phyloP scores from a whole-genome alignment of 2,113 vertebrate genomes.

The Capreolus pygargus region DNA sequence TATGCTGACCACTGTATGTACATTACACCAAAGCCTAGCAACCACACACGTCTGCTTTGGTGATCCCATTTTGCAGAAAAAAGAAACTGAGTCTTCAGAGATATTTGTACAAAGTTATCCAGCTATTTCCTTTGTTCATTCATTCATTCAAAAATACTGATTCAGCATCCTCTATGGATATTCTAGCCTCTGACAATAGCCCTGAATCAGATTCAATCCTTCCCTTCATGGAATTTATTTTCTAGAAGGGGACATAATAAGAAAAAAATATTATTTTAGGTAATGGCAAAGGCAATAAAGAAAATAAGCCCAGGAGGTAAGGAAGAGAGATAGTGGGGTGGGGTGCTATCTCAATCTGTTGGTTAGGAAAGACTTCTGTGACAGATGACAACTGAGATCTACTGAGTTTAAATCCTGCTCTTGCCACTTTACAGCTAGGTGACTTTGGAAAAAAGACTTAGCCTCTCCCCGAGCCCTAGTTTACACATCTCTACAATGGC shows the following conservation, averaged over 20 bases:
- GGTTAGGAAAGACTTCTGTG: background rate
- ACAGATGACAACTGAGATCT: background rate
- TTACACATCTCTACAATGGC: background rate
- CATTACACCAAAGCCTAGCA: background rate
- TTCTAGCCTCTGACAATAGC: background rate
- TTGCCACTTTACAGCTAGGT: background rate
- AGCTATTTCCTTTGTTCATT: background rate
- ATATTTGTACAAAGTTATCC: background rate
- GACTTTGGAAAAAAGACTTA: background rate
- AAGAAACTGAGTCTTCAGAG: background rate
- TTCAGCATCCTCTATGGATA: background rate
- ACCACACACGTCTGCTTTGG: rapidly evolving
- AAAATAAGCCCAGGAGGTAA: background rate
- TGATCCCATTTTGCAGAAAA: background rate
- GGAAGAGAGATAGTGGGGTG: background rate
- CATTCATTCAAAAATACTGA: background rate
- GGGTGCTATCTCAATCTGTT: background rate
- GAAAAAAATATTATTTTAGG: background rate
- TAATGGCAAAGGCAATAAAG: background rate
- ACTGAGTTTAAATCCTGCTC: background rate
- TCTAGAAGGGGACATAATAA: background rate
- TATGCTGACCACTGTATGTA: background rate
- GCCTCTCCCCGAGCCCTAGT: background rate
- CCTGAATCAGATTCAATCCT: background rate
- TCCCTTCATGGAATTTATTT: background rate